phyloP scores from a whole-genome alignment of 2,113 vertebrate genomes.

The Syngnathus scovelli region DNA sequence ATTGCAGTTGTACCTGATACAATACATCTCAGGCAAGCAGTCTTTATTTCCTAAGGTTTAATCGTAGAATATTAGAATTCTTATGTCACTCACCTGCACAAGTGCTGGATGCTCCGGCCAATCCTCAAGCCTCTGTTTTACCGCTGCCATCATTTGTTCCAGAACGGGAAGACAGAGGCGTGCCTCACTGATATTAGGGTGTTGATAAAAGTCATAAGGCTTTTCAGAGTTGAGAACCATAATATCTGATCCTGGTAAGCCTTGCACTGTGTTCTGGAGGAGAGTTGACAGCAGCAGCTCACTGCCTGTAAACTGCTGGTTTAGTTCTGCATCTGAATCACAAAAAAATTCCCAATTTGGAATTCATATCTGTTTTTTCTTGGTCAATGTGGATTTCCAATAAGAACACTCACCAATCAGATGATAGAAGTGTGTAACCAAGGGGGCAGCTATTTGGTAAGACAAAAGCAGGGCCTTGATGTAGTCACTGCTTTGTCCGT shows the following conservation, averaged over 20 bases:
- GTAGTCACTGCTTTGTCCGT: slow-evolving; percentile 73
- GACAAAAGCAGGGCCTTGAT: slow-evolving; percentile 81
- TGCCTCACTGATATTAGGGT: slow-evolving; percentile 85
- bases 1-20: neutral
- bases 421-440: slow-evolving; percentile 83
- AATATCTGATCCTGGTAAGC: slow-evolving; percentile 56
- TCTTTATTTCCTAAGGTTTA: neutral
- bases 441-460: slow-evolving; percentile 84
- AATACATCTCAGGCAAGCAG: neutral
- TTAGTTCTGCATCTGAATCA: slow-evolving; percentile 78
- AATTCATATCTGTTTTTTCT: too few species aligned
- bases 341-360: too few species aligned
- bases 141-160: slow-evolving; percentile 72
- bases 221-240: slow-evolving; percentile 74
- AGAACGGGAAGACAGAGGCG: slow-evolving; percentile 80
- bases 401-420: slow-evolving; percentile 77
- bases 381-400: neutral
- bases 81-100: slow-evolving; percentile 74
- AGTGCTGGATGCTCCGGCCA: slow-evolving; percentile 95
- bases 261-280: slow-evolving; percentile 82
- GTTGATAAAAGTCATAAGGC: slow-evolving; percentile 92
- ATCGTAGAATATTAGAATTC: neutral
- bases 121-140: slow-evolving; percentile 77
- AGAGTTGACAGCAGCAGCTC: slow-evolving; percentile 83
- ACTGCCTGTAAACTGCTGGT: slow-evolving; percentile 78